Conservation (phyloP, 2,113 vertebrate genomes). For the Oryzias curvinotus region DNA sequence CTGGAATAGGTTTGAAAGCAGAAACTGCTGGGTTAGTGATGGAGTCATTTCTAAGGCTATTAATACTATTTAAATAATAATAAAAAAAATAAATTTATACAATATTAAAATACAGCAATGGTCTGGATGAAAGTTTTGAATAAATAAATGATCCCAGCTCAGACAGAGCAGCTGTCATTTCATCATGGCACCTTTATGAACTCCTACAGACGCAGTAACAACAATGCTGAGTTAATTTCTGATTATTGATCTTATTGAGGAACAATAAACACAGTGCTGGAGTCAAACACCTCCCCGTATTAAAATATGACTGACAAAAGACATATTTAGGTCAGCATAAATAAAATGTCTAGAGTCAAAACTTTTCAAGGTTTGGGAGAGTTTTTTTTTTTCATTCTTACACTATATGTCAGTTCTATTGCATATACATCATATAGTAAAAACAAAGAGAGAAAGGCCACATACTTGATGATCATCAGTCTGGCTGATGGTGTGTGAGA, state of each 20-base stretch:
- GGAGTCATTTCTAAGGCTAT: conserved; percentile 16
- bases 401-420: conserved; percentile 36
- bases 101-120: not conserved
- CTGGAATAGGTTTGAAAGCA: conserved; percentile 13
- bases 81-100: conserved; percentile 9
- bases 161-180: no score
- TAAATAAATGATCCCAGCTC: no score
- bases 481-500: conserved; percentile 31
- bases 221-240: no score
- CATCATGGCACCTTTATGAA: no score
- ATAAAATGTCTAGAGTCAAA: not conserved
- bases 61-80: conserved; percentile 3
- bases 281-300: no score
- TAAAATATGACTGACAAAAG: not conserved
- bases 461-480: conserved; percentile 37
- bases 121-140: not conserved
- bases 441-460: conserved; percentile 50
- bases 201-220: no score
- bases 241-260: no score
- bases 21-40: not conserved
- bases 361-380: not conserved
- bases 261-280: no score
- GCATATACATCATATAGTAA: conserved; percentile 29
- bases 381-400: conserved; percentile 8
- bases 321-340: conserved; percentile 5